Base-by-base conservation (phyloP, 2,797 vertebrate genomes). In the Myioborus melanocephalus region DNA sequence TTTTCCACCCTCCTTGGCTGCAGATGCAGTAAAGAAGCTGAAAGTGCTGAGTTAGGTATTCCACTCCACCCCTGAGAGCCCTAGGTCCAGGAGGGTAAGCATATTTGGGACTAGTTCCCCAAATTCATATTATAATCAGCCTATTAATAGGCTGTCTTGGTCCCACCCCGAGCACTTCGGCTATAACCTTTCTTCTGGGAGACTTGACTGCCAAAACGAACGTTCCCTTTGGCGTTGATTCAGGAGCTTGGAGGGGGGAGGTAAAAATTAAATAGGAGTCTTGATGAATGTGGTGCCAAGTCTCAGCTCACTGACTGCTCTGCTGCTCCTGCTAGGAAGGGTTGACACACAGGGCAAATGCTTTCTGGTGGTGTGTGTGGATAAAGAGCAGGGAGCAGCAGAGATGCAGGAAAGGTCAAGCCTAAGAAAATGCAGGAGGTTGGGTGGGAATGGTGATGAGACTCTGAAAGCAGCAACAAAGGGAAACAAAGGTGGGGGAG, bases 121-220 rank as follows among this genome's bases (percentile, higher is more conserved):
- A 95, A 76, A 96, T 94, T 95, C 83, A 9, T 94, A 87, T 91
- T 94, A 41, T 79, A 96, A 94, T 94, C 81, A 84, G 47, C 89
- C 85, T 95, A 86, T 90, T 96, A 96, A 94, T 94, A 95, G 92
- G 52, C 87, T 88, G 84, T 10, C 66, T 90, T 81, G 47, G 55
- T 91, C 88, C 91, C 90, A 93, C 93, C 93, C 83, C 65, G 66
- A 79, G 66, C 39, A n/a, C 70, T 95, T 94, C 88, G 83, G 83
- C 90, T 94, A 26, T 90, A 94, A 81, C 72, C 94, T 91, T 94
- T 94, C 83, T 94, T 95, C 24, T 88, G 90, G 59, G 72, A 94
- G 70, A 9, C 66, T 83, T 49, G 55, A 20, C 82, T 95, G 95
- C 94, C 94, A 94, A 91, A 94, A 78, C 0, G 27, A 92, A 77